These are phyloP conservation scores for Synanceia verrucosa DNA, from an alignment of 2,797 vertebrate genomes.

Conservation along the genomic window DNA sequence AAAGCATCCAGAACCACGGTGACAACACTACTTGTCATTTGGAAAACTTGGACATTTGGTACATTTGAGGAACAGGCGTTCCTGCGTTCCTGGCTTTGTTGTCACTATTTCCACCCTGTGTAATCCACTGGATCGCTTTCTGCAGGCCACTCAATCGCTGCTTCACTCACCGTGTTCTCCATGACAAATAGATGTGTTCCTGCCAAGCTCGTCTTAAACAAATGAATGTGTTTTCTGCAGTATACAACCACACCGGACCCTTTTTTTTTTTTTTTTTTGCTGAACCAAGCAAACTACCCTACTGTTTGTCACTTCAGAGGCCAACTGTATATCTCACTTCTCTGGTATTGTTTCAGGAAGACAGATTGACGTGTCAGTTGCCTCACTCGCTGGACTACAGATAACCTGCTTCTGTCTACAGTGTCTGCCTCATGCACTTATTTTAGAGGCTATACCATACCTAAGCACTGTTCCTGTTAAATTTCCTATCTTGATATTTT, in stretches of 20 bases:
- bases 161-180: conserved; percentile 33
- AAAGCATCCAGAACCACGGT: too few relatives aligned
- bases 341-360: conserved; percentile 67
- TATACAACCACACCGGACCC: neutral
- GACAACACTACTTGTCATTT: too few relatives aligned
- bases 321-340: conserved; percentile 61
- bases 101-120: conserved; percentile 27
- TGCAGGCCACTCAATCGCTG: conserved; percentile 58
- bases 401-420: conserved; percentile 53
- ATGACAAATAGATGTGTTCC: conserved; percentile 69
- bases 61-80: conserved; percentile 1
- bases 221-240: conserved; percentile 60
- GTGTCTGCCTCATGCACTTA: conserved; percentile 19
- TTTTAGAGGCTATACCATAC: conserved; percentile 37
- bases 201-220: conserved; percentile 60
- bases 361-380: conserved; percentile 60
- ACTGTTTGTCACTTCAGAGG: conserved; percentile 64
- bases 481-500: conserved; percentile 12
- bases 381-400: conserved; percentile 44
- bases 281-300: conserved; percentile 65
- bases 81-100: conserved; percentile 23
- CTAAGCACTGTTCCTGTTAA: neutral
- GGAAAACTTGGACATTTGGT: too few relatives aligned
- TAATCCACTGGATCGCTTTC: conserved; percentile 51
- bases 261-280: conserved; percentile 53